Evolutionary conservation across 2,797 vertebrate species (phyloP), one percentile per base, ranked within the genome.

Genomic region (Natrix natrix): DNA sequence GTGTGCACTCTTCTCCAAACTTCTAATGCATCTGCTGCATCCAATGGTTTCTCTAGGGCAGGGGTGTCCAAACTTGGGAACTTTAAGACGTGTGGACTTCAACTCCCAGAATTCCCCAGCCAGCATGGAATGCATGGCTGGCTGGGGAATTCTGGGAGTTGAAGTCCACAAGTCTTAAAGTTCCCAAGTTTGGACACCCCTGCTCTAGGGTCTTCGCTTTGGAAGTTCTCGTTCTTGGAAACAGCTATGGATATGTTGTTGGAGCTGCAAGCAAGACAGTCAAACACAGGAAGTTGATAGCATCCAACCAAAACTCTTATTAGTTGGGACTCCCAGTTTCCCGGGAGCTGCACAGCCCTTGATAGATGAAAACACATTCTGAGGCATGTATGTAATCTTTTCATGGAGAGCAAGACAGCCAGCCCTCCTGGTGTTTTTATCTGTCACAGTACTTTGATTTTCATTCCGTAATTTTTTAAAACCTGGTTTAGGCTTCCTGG

Each of bases 11-110:
- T 17, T 22, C 3, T 17, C 56, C 89, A 91, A 28, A 55, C 1
- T 0, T 0, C 24, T 0, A 0, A 16, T 0, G 0, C n/a, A 69
- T 43, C 16, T 5, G 0, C 12, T 20, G 55, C 54, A 57, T 22
- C 87, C 2, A 0, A 63, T 86, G 88, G 61, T 24, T 83, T 89
- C 22, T 24, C 22, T 60, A 22, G 17, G 12, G 55, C 11, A 55
- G 54, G 54, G 54, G 8, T 54, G 54, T 37, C 32, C 32, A 37
- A 37, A 37, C 32, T 37, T 37, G 32, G 32, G 32, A 37, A 37
- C 32, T 37, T 37, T 37, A 37, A 37, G 32, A 37, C 32, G 32
- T 37, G 32, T 37, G 32, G 32, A 37, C 32, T 37, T 37, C 32
- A 37, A 37, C 32, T 37, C 32, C 32, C 32, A 37, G 32, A 37